Base-by-base conservation (phyloP, 2,797 vertebrate genomes). In the Rhincodon typus region DNA sequence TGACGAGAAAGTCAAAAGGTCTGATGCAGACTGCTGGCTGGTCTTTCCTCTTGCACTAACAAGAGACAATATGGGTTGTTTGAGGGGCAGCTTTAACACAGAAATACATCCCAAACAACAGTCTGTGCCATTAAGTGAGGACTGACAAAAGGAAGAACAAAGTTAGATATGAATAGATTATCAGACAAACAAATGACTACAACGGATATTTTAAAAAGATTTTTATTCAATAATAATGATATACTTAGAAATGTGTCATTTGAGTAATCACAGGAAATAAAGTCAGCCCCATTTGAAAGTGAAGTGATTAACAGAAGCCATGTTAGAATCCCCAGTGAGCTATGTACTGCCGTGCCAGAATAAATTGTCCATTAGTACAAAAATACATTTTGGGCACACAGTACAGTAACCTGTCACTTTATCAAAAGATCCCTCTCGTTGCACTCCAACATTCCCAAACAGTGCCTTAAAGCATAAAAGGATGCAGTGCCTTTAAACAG, bases 351-450 rank as follows among this genome's bases (percentile, higher is more conserved):
- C 99, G 99, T 99, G 99, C 99, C 99, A 97, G 99, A 99, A 99
- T 99, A 99, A 99, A 99, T 98, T 97, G 98, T 99, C 98, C 99
- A 99, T 99, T 99, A 99, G 99, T 99, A 99, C 98, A 99, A 99
- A 99, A 99, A 99, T 99, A 99, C 99, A 99, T 99, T 99, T 99
- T 98, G 98, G 99, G 99, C 99, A 99, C 99, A 98, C 98, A 98
- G 98, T 98, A 99, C 98, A 98, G 98, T 98, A 98, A 99, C 98
- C 98, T 99, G 99, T 99, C 98, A 99, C 99, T 99, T 99, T 98
- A 98, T 98, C 98, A 98, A 97, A 98, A 98, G 98, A 98, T 98
- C 98, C 98, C 98, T 98, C 98, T 98, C 98, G 97, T 97, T 96
- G 98, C 98, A 98, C 98, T 98, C 99, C 98, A 98, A 97, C 98